These are phyloP conservation scores for Philopedon plagiatum DNA, from an alignment of 2,888 invertebrate genomes.

Conservation along the genomic window DNA sequence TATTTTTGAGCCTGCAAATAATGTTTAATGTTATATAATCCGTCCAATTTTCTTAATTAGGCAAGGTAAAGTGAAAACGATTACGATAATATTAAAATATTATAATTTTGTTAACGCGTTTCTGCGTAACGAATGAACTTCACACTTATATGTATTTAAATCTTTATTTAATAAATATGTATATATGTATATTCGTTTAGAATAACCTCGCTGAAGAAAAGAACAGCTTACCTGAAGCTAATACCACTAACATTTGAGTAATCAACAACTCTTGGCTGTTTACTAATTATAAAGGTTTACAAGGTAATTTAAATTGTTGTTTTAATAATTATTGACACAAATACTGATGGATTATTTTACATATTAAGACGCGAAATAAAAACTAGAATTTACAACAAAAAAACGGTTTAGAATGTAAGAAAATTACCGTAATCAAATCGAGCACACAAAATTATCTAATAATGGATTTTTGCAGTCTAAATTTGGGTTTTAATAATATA, in stretches of 20 bases:
- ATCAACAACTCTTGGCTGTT: not conserved
- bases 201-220: not conserved
- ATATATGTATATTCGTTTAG: not conserved
- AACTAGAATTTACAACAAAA: no score
- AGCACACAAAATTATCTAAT: no score
- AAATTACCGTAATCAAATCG: no score
- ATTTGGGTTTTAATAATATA: no score
- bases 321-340: constrained; percentile 23
- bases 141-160: constrained; percentile 7
- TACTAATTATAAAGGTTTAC: constrained; percentile 18
- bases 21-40: constrained; percentile 9
- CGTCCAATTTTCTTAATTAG: constrained; percentile 9
- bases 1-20: not conserved
- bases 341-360: constrained; percentile 23
- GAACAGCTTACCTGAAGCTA: not conserved
- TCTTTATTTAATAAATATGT: constrained; percentile 1
- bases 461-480: no score
- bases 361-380: no score
- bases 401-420: no score
- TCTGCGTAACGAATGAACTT: not conserved
- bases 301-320: constrained; percentile 21
- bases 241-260: constrained; percentile 1
- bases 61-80: constrained; percentile 11
- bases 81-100: constrained; percentile 15
- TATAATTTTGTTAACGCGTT: constrained; percentile 2